Evolutionary conservation across 2,797 vertebrate species (phyloP), one percentile per base, ranked within the genome.

Genomic region (Catostomus latipinnis): DNA sequence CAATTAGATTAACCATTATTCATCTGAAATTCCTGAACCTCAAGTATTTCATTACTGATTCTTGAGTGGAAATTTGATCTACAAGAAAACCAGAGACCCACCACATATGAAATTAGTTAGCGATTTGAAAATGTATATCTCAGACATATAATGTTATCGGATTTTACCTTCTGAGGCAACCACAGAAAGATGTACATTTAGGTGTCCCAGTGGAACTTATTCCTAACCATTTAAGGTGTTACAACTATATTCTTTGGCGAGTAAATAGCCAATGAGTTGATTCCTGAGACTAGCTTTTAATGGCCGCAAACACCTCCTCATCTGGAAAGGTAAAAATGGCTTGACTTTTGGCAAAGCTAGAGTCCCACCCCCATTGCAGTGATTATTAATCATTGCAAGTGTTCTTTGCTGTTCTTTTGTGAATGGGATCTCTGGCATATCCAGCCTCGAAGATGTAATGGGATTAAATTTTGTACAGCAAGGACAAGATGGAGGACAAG

Each of bases 341-440:
- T 91, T 90, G 90, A 86, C 88, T 89, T 87, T 88, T 87, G 88
- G 89, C 89, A 84, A 81, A 84, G 86, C 53, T 52, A n/a, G 66
- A 60, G 78, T 18, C 49, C 62, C 43, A 61, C 70, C 7, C 62
- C 70, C 18, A 66, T 52, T 73, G 70, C 61, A 53, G 87, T 92
- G 90, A 92, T 92, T 92, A 91, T 93, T 93, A 90, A 94, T 94
- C 91, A 94, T 86, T 78, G 73, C 90, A 89, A 94, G 93, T 94
- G 93, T 92, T 93, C 86, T 91, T 82, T 69, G 83, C 88, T 86
- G 89, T 86, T 89, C 89, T 89, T 80, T 88, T 85, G 85, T 86
- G 82, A 87, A 87, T 88, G 81, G 83, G 81, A 87, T 82, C 10
- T 67, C 71, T 86, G 85, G 83, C 85, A 84, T 82, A 65, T 68